Evolutionary conservation across 2,113 vertebrate species (phyloP), one percentile per base, ranked within the genome.

Genomic region (Tor tambroides): DNA sequence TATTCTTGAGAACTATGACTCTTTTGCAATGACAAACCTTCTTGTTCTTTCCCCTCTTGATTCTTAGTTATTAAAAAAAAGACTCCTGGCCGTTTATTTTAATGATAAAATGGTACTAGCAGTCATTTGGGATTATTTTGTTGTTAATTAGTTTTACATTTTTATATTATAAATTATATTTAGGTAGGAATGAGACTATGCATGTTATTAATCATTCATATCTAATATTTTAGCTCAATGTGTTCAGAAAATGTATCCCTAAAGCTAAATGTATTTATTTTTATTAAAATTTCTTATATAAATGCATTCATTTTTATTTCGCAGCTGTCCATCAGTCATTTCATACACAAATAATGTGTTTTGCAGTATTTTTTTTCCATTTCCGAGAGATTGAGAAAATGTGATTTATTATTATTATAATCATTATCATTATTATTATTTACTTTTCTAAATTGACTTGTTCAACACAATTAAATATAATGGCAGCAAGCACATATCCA

Each of bases 391-490:
- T 12, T 19, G 15, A 30, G 3, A 61, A 61, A 61, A 61, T n/a
- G 9, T 65, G 61, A 65, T 14, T 54, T 21, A 54, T 49, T 14
- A 49, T 49, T 49, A 14, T 54, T 54, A 19, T 51, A 51, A 51
- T 17, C 17, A 54, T 6, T 51, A 17, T 54, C 3, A 19, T 54
- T 54, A 21, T 54, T 54, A 49, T 14, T 14, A 54, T 54, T 19
- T 54, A 54, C 17, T 21, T 54, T 54, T 54, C 17, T 49, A 85
- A 90, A 88, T 90, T 74, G 38, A 83, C 83, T 76, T 85, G 77
- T 89, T 87, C 82, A 85, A 85, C 86, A 89, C 85, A 83, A 85
- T 91, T 92, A 71, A 91, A 91, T 92, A 88, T 92, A 91, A 89
- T 88, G 87, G 90, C 89, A 91, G 89, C 90, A 90, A 83, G 77